Evolutionary conservation across 2,888 invertebrate genomes (phyloP).

Genomic region (Cephus rjabovi): DNA sequence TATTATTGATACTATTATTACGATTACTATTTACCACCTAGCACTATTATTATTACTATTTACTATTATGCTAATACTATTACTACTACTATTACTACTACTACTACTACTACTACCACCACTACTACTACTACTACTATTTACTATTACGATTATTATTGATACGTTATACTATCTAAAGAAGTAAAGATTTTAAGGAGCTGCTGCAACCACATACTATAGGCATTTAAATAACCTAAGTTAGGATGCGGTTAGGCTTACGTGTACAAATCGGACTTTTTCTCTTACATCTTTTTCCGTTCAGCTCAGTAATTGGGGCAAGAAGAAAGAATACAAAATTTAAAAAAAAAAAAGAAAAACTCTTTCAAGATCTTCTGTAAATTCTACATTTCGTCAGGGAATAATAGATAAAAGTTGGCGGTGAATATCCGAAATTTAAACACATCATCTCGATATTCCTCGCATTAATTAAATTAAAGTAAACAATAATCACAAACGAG

Average conservation of each 20-base stretch:
- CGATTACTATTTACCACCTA: not conserved
- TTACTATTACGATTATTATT: not conserved
- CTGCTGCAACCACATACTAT: not conserved
- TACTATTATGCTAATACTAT: not conserved
- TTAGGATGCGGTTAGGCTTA: not conserved
- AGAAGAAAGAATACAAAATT: not conserved
- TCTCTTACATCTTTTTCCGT: not conserved
- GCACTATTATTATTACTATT: not conserved
- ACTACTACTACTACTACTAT: not conserved
- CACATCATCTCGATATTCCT: not conserved
- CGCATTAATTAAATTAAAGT: not conserved
- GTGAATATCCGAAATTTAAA: not conserved
- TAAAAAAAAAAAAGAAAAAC: not conserved
- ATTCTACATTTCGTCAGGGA: not conserved
- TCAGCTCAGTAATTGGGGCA: not conserved
- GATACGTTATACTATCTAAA: not conserved
- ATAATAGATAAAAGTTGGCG: not conserved
- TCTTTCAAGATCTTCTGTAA: not conserved
- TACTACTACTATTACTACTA: not conserved
- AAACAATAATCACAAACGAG: not conserved
- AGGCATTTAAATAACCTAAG: not conserved
- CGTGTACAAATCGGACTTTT: not conserved
- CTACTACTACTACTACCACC: too few species aligned
- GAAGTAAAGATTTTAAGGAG: not conserved
- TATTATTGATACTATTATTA: constrained; percentile 4